A percentile compares a stretch with the other conserved stretches of the same genome.
phyloP scores from a whole-genome alignment of 2,888 invertebrate species.

The Thymelicus lineola region DNA sequence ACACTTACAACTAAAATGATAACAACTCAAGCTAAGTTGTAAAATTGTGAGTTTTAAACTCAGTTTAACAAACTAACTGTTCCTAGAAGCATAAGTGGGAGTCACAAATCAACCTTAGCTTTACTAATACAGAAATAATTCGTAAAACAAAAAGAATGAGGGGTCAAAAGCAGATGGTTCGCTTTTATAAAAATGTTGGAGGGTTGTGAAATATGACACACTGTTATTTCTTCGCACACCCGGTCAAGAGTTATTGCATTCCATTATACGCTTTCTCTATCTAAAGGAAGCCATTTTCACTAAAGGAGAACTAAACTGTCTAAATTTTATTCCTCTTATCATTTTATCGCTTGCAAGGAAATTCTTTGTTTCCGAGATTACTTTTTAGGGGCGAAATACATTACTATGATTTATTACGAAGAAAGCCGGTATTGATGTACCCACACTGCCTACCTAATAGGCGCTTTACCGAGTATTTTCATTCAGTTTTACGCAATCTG shows the following conservation, averaged over 20 bases:
- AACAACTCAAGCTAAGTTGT: too few species aligned
- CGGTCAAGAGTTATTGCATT: constrained; percentile 86
- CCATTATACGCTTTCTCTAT: constrained; percentile 85
- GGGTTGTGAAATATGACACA: constrained; percentile 85
- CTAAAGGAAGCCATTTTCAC: constrained; percentile 84
- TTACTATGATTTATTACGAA: constrained; percentile 34
- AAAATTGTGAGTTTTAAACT: too few species aligned
- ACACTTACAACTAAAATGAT: too few species aligned
- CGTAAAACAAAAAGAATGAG: constrained; percentile 84
- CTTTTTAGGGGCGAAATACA: constrained; percentile 30
- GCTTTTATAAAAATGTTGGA: constrained; percentile 85
- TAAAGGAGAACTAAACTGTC: constrained; percentile 80
- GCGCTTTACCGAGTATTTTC: not conserved
- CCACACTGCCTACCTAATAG: not conserved
- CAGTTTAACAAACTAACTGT: too few species aligned
- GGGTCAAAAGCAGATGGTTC: constrained; percentile 85
- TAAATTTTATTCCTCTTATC: constrained; percentile 77
- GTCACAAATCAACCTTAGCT: constrained; percentile 42
- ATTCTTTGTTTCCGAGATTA: constrained; percentile 38
- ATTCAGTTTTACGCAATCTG: not conserved
- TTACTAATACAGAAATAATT: constrained; percentile 81
- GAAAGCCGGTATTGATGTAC: constrained; percentile 26
- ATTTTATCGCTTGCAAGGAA: constrained; percentile 58
- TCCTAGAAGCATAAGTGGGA: not conserved
- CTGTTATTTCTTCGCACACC: constrained; percentile 85